phyloP scores from a whole-genome alignment of 1,140 invertebrate species.

The Acromyrmex echinatior region DNA sequence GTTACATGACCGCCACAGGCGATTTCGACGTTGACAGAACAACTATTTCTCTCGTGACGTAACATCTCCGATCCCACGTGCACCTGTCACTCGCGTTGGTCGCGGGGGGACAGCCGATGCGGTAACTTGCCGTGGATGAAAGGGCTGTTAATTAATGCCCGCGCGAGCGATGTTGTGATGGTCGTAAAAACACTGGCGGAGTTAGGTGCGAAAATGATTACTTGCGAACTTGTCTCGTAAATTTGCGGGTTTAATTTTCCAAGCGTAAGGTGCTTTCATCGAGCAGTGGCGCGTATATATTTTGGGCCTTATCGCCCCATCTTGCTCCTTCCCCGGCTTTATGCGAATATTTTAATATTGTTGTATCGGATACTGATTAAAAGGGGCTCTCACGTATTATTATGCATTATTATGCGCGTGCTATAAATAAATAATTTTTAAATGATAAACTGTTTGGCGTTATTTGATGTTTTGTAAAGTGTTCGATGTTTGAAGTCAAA shows the following conservation, averaged over 20 bases:
- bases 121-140: slow-evolving; percentile 52
- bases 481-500: too few relatives aligned
- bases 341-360: background rate
- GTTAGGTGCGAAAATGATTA: slow-evolving; percentile 35
- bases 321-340: background rate
- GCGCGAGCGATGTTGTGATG: background rate
- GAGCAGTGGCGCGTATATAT: slow-evolving; percentile 4
- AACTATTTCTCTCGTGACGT: slow-evolving; percentile 30
- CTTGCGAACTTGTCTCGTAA: background rate
- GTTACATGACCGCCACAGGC: slow-evolving; percentile 27
- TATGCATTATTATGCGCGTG: slow-evolving; percentile 5
- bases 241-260: slow-evolving; percentile 21
- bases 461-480: background rate
- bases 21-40: slow-evolving; percentile 49
- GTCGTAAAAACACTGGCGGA: background rate
- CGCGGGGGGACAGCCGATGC: background rate
- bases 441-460: background rate
- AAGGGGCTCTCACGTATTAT: background rate
- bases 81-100: slow-evolving; percentile 51
- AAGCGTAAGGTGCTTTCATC: slow-evolving; percentile 24
- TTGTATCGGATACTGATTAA: slow-evolving; percentile 45
- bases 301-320: background rate
- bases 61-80: slow-evolving; percentile 39
- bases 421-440: slow-evolving; percentile 28
- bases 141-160: slow-evolving; percentile 66